Evolutionary conservation across 2,888 invertebrate genomes (phyloP), one percentile per base, ranked within the genome.

Genomic region (Eristalis pertinax): DNA sequence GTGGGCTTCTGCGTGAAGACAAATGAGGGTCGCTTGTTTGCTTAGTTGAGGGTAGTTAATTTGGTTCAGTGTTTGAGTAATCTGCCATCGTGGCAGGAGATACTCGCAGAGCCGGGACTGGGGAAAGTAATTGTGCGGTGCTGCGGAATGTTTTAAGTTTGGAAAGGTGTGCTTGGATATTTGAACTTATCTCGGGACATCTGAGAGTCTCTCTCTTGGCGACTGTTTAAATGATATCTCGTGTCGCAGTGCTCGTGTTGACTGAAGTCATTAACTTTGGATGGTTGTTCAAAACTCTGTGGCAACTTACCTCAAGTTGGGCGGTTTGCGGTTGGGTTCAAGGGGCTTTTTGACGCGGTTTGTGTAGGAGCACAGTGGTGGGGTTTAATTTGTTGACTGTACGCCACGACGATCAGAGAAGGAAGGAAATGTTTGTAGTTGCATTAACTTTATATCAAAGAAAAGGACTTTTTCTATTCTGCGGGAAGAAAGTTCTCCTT

Each of bases 11-110:
- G 43, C 43, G 10, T 32, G 43, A 43, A 50, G 50, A 50, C 50
- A 50, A 50, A 50, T 50, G 50, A 50, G 50, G 50, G 50, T 50
- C 50, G 50, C 50, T 50, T 50, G 50, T 50, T 50, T 50, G 50
- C 19, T 50, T 50, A 50, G 50, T 50, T 50, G 50, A 50, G 50
- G 50, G 50, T 50, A 19, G 19, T 50, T 50, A 50, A 50, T 50
- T 50, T 50, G 0, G 50, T 19, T 50, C 43, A 19, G 50, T 43
- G 15, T n/a, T 43, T 43, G n/a, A n/a, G 43, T 41, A 26, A 41
- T 15, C 43, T 43, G 1, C 32, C 32, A 32, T 32, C 4, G 13
- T n/a, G 43, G 3, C n/a, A n/a, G 19, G 50, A 19, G 19, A n/a
- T 50, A 7, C 41, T 43, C n/a, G 32, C 32, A 19, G n/a, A n/a